phyloP scores from a whole-genome alignment of 2,888 invertebrate genomes.

The Parapristionchus giblindavisi region DNA sequence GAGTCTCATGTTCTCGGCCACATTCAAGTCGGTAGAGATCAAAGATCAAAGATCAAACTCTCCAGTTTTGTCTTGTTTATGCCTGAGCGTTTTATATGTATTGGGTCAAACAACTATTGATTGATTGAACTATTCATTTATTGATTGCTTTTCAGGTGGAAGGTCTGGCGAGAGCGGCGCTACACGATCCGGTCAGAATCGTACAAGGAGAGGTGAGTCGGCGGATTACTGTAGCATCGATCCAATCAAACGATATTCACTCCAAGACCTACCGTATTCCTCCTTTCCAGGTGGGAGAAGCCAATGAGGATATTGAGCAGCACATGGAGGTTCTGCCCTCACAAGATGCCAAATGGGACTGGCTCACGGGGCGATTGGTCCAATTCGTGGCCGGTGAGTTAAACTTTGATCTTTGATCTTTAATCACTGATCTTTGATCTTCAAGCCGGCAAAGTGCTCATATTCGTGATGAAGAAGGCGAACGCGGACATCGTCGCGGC shows the following conservation, averaged over 20 bases:
- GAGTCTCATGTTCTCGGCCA: slow-evolving; percentile 92
- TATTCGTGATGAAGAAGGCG: slow-evolving; percentile 96
- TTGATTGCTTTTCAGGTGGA: slow-evolving; percentile 73
- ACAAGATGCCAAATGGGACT: slow-evolving; percentile 87
- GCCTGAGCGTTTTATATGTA: too few species aligned
- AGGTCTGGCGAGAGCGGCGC: slow-evolving; percentile 88
- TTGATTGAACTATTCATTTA: not conserved
- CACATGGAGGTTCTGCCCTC: slow-evolving; percentile 76
- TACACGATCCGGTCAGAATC: slow-evolving; percentile 91
- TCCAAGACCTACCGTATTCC: too few species aligned
- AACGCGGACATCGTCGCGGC: slow-evolving; percentile 83
- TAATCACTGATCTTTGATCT: not conserved
- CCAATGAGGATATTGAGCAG: slow-evolving; percentile 92
- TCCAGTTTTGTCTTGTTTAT: too few species aligned
- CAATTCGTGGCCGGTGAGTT: slow-evolving; percentile 81
- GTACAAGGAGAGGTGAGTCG: slow-evolving; percentile 81
- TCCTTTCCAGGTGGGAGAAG: slow-evolving; percentile 71
- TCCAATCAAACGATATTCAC: too few species aligned
- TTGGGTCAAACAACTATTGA: not conserved
- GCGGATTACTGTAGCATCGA: too few species aligned
- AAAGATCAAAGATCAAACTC: too few species aligned
- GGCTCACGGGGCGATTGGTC: slow-evolving; percentile 86
- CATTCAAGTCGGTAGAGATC: slow-evolving; percentile 83
- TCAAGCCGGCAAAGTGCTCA: slow-evolving; percentile 84
- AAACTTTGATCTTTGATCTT: not conserved